These are phyloP conservation scores for Babylonia areolata DNA, from an alignment of 1,140 invertebrate species.

Conservation along the genomic window DNA sequence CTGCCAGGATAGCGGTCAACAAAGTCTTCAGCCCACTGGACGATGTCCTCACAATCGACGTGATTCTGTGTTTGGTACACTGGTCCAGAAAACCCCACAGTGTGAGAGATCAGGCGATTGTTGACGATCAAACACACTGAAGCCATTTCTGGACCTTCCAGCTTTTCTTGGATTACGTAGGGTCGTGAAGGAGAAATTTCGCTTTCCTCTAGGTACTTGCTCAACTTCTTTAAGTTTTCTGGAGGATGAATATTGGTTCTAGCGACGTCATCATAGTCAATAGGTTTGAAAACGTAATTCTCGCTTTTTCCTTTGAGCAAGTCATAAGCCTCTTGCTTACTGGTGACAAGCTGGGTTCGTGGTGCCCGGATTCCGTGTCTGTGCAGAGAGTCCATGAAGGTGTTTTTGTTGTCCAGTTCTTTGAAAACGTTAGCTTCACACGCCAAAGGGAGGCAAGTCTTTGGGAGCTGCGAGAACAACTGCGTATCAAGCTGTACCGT, in stretches of 20 bases:
- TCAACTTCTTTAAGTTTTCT: not conserved
- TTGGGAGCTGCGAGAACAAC: not conserved
- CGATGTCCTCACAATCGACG: not conserved
- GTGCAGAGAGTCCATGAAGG: constrained; percentile 4
- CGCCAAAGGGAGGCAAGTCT: constrained; percentile 8
- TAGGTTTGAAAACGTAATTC: constrained; percentile 12
- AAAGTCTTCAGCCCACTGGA: not conserved
- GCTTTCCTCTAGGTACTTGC: constrained; percentile 6
- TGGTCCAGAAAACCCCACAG: not conserved
- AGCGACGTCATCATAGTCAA: not conserved
- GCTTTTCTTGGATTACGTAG: constrained; percentile 18
- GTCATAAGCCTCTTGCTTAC: not conserved
- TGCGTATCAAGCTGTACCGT: not conserved
- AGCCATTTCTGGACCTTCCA: constrained; percentile 3
- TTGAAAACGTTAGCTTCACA: constrained; percentile 3
- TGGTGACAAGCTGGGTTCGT: not conserved
- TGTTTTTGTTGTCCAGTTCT: constrained; percentile 26
- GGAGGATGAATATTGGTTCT: not conserved
- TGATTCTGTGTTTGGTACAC: constrained; percentile 13
- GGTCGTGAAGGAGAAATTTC: not conserved
- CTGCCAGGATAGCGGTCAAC: not conserved
- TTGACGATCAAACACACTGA: not conserved
- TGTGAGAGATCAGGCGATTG: not conserved
- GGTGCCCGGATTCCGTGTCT: not conserved
- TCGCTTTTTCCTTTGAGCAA: constrained; percentile 14